Evolutionary conservation across 2,888 invertebrate species (phyloP).

Genomic region (Margaritifera margaritifera): DNA sequence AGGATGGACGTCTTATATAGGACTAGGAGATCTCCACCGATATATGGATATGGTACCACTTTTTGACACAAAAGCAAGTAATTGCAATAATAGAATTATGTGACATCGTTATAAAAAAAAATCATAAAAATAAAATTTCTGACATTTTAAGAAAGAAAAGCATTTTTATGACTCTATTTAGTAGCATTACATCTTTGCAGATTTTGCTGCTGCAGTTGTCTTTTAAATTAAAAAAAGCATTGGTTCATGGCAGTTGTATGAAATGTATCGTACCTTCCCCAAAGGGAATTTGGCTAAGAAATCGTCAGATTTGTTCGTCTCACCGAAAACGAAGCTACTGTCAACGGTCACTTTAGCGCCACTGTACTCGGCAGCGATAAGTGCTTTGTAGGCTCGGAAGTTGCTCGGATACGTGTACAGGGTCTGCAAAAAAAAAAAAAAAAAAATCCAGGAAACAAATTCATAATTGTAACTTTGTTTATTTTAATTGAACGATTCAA

Average conservation of each 20-base stretch:
- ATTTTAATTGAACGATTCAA: neutral
- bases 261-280: conserved; percentile 85
- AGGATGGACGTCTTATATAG: too few species aligned
- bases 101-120: too few species aligned
- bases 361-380: conserved; percentile 97
- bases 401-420: conserved; percentile 98
- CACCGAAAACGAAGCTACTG: conserved; percentile 87
- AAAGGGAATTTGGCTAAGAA: conserved; percentile 96
- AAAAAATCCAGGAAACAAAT: neutral
- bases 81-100: too few species aligned
- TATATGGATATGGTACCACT: too few species aligned
- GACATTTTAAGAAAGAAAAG: too few species aligned
- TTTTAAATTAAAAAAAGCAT: too few species aligned
- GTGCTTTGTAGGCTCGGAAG: conserved; percentile 97
- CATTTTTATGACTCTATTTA: too few species aligned
- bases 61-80: too few species aligned
- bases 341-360: conserved; percentile 78
- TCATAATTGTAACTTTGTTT: neutral
- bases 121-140: too few species aligned
- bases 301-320: conserved; percentile 89
- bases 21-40: too few species aligned
- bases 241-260: neutral
- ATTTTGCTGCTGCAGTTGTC: too few species aligned
- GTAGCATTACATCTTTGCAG: too few species aligned
- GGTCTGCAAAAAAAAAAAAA: conserved; percentile 80